Evolutionary conservation across 2,888 invertebrate genomes (phyloP).

Genomic region (Drosophila subsilvestris): DNA sequence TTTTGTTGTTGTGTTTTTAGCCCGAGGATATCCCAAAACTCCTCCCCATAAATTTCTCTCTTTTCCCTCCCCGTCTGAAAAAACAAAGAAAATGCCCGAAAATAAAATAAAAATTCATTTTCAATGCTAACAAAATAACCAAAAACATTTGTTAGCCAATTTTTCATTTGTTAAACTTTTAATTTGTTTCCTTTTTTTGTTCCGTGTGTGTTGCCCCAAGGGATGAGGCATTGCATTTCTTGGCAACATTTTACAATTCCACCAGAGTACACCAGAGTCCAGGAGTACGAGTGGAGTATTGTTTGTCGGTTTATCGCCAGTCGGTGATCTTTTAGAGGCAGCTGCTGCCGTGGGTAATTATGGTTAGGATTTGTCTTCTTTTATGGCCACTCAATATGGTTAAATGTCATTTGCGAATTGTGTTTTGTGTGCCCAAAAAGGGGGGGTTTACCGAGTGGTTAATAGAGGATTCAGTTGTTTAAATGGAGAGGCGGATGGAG

Average conservation of each 20-base stretch:
- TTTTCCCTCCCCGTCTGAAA: background rate
- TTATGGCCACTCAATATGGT: slow-evolving; percentile 71
- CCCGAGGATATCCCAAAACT: slow-evolving; percentile 26
- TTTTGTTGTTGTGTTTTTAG: slow-evolving; percentile 14
- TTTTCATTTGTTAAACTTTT: slow-evolving; percentile 49
- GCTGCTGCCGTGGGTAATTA: slow-evolving; percentile 42
- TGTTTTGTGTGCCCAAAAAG: background rate
- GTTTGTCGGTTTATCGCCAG: slow-evolving; percentile 16
- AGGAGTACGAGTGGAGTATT: background rate
- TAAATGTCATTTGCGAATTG: slow-evolving; percentile 29
- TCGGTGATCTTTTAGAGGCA: slow-evolving; percentile 20
- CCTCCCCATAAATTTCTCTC: slow-evolving; percentile 12
- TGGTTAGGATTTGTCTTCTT: slow-evolving; percentile 53
- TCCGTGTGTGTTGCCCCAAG: slow-evolving; percentile 16
- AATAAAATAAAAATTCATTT: slow-evolving; percentile 51
- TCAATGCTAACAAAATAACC: slow-evolving; percentile 60
- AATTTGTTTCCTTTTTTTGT: slow-evolving; percentile 32
- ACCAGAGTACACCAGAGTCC: background rate
- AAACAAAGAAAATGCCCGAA: slow-evolving; percentile 17
- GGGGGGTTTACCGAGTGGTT: slow-evolving; percentile 3
- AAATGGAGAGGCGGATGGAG: background rate
- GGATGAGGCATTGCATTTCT: slow-evolving; percentile 28
- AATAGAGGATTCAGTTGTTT: slow-evolving; percentile 5
- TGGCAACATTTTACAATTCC: slow-evolving; percentile 22
- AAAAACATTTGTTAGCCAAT: slow-evolving; percentile 43